phyloP scores from a whole-genome alignment of 2,113 vertebrate genomes.

The Trichechus manatus region DNA sequence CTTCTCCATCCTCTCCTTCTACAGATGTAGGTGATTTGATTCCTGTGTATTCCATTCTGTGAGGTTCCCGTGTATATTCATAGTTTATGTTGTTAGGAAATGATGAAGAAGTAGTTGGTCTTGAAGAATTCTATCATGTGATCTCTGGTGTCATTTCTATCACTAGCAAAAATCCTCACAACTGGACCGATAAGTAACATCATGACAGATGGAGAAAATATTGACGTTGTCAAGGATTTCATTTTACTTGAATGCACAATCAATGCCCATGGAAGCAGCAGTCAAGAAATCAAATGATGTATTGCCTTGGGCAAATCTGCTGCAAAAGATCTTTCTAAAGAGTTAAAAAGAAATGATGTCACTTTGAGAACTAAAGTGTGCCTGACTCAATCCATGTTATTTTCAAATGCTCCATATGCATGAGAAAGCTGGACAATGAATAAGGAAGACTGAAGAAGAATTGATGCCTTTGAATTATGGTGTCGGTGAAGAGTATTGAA shows the following conservation, averaged over 20 bases:
- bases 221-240: neutral
- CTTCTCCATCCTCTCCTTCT: neutral
- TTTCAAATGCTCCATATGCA: neutral
- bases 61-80: neutral
- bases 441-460: neutral
- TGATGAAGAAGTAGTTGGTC: neutral
- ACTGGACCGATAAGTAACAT: neutral
- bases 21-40: neutral
- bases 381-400: neutral
- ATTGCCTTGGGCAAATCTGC: neutral
- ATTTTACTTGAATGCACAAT: neutral
- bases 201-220: neutral
- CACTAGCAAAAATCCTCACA: neutral
- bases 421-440: neutral
- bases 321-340: neutral
- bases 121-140: neutral
- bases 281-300: neutral
- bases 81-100: neutral
- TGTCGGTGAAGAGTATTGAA: neutral
- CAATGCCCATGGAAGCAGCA: neutral
- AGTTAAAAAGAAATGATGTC: neutral
- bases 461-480: neutral
- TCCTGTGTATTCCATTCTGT: neutral
- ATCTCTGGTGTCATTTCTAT: neutral
- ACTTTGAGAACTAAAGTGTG: neutral